These are phyloP conservation scores for Gavia stellata DNA, from an alignment of 2,113 vertebrate species.

Conservation along the genomic window DNA sequence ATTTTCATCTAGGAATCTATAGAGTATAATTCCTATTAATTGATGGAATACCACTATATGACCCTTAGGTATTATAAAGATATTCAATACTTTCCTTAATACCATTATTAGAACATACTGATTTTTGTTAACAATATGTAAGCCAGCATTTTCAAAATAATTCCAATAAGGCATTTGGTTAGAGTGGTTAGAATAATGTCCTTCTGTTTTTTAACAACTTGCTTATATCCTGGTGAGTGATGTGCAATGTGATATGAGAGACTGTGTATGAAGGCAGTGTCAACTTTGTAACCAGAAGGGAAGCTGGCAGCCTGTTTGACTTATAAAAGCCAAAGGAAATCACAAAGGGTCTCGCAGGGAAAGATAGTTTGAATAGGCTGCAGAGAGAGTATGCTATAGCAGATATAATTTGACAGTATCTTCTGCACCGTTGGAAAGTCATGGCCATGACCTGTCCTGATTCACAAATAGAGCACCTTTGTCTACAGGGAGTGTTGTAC, in stretches of 20 bases:
- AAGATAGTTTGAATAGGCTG: neutral
- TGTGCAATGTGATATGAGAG: neutral
- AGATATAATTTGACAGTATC: neutral
- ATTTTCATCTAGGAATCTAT: neutral
- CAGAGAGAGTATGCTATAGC: neutral
- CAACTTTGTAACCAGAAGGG: neutral
- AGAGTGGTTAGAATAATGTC: neutral
- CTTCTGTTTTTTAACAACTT: neutral
- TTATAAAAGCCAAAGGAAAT: neutral
- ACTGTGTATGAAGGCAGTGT: neutral
- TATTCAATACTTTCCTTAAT: neutral
- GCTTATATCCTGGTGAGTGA: neutral
- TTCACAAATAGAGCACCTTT: neutral
- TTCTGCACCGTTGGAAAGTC: neutral
- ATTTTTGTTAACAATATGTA: neutral
- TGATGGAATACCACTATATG: neutral
- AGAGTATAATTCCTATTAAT: neutral
- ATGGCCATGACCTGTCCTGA: neutral
- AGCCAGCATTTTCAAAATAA: neutral
- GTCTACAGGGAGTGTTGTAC: neutral
- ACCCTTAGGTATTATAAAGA: neutral
- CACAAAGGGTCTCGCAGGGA: neutral
- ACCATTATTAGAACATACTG: neutral
- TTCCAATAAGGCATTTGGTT: neutral
- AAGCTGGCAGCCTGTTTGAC: neutral